Base-by-base conservation (phyloP, 64 coral and sea anemone genomes). In the Pocillopora verrucosa region DNA sequence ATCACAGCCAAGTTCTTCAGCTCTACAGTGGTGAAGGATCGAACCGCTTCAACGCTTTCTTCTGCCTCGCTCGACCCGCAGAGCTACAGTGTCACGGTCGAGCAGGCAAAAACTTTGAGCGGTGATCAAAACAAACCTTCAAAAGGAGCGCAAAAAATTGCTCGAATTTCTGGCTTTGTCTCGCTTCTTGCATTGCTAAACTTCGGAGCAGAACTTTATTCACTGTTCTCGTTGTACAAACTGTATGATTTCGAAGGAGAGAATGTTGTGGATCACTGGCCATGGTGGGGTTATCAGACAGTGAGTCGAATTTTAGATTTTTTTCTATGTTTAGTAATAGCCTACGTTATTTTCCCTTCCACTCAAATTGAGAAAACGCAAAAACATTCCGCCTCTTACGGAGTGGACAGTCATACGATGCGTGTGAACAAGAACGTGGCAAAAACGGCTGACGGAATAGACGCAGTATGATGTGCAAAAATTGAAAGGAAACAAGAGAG, bases 281-380 rank as follows among this genome's bases (percentile, higher is more conserved):
- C 94, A 15, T 96, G 94, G 94, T 96, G 90, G 90, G 57, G 26
- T 2, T 96, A 92, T 20, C 80, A 87, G 12, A 96, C 94, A 4
- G 69, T 51, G 5, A 58, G 64, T 16, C 90, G 94, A 5, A 13
- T 72, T 11, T n/a, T 87, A 1, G 94, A 96, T 78, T 24, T 92
- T 36, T 34, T 68, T 5, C 72, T 96, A 3, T 96, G 94, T 56
- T 24, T 89, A 14, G 87, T 87, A 37, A 83, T 96, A 13, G 94
- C 90, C 0, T 96, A 96, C 61, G 82, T 96, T 1, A 92, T 96
- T 30, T 96, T 92, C 41, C 94, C 94, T 38, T 79, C 94, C 11
- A 89, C 80, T 65, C 83, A 92, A 74, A 19, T 13, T 51, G 38
- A 65, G 82, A 34, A 83, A 61, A 85, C 11, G 26, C 67, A 72